Evolutionary conservation across 2,113 vertebrate genomes (phyloP), one percentile per base, ranked within the genome.

Genomic region (Monopterus albus): DNA sequence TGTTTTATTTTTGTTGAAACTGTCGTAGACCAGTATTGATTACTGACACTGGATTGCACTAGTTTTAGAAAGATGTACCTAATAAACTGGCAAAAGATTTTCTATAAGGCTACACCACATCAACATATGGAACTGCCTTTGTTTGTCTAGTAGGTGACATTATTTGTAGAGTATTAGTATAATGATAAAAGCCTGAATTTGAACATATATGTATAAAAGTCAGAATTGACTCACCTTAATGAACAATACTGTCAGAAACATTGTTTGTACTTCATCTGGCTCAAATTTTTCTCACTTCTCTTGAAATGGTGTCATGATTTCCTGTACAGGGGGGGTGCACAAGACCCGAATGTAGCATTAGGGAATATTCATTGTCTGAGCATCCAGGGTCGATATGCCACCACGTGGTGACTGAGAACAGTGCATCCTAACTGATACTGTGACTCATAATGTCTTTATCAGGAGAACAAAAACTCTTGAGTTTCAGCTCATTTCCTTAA

Each of bases 191-290:
- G 7, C 6, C 57, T 50, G 15, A 26, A 14, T 33, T 68, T 7
- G 12, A 21, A 31, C 11, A 25, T 5, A 17, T n/a, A n/a, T n/a
- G n/a, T 12, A 23, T 7, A 66, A 40, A 61, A 58, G 2, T 59
- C 1, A 26, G 52, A 28, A 3, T 35, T 1, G 20, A 71, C 86
- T 84, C 60, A 89, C 89, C 65, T 69, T 12, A 23, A 87, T 21
- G 39, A 89, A 14, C 23, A 85, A 39, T 0, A 53, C 5, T 5
- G 7, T 12, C 38, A 15, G 35, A 2, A 3, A 38, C 87, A 88
- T 88, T 11, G 60, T 76, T 18, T 18, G 17, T 2, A 10, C 18
- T 17, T 45, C 11, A n/a, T 18, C 13, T 31, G 17, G 23, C 4
- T 13, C 18, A 18, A 23, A 15, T n/a, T 18, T 4, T 31, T 43